Conservation (phyloP, 2,797 vertebrate genomes). For the Microctenopoma stevenorrisi region DNA sequence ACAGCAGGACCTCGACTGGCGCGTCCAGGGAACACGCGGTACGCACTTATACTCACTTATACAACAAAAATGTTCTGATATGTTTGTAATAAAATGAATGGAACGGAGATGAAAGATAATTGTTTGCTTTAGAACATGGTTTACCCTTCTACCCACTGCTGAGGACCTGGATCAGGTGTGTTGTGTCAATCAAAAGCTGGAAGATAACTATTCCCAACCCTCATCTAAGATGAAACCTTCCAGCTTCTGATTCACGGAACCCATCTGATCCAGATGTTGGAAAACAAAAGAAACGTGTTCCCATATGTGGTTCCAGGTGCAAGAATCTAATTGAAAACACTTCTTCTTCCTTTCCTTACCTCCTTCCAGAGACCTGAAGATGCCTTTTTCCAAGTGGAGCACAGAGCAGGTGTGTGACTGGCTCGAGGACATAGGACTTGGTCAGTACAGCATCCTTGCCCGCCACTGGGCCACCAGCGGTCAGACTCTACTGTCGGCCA, state of each 20-base stretch:
- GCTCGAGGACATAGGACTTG: conserved; percentile 93
- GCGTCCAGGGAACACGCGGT: conserved; percentile 81
- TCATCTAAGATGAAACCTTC: no score
- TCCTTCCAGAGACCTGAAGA: conserved; percentile 85
- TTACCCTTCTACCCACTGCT: neutral
- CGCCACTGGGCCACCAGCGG: conserved; percentile 91
- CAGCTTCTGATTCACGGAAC: no score
- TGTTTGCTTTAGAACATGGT: neutral
- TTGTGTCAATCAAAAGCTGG: no score
- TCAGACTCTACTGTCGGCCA: conserved; percentile 90
- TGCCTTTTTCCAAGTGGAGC: conserved; percentile 93
- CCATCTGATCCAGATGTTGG: no score
- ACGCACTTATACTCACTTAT: neutral
- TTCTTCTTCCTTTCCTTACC: conserved; percentile 10
- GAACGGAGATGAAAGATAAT: no score
- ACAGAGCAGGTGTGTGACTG: conserved; percentile 93
- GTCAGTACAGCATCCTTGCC: conserved; percentile 90
- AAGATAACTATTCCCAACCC: no score
- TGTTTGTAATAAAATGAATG: neutral
- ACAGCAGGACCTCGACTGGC: conserved; percentile 92
- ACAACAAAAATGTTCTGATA: neutral
- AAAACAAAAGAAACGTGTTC: no score
- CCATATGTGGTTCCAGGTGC: no score
- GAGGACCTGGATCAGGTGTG: no score
- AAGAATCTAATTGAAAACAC: no score